Evolutionary conservation across 2,888 invertebrate species (phyloP), one percentile per base, ranked within the genome.

Genomic region (Eristalinus sepulchralis): DNA sequence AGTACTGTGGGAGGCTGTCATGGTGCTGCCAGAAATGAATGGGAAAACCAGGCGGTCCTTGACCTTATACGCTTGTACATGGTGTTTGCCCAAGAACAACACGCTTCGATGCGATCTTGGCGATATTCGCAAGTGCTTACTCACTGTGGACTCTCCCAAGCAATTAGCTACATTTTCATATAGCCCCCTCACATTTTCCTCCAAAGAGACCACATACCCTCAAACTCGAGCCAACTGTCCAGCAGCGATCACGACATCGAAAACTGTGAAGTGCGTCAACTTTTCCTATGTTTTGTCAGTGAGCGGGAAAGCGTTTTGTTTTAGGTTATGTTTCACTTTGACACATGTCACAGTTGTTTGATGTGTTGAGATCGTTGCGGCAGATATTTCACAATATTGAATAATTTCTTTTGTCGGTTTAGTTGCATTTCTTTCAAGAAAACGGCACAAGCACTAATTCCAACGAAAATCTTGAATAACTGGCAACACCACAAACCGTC

Each of bases 401-500:
- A 0, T 47, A 6, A 39, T 10, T 31, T 31, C 31, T 31, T 6
- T 4, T n/a, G n/a, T n/a, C n/a, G n/a, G n/a, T n/a, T n/a, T n/a
- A n/a, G n/a, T n/a, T n/a, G n/a, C n/a, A n/a, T n/a, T n/a, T n/a
- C n/a, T n/a, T n/a, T n/a, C n/a, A n/a, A 27, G 5, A 27, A 27
- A 27, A 27, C 27, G 27, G 27, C 27, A 27, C 27, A 27, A 3
- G 2, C 27, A 27, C 27, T 27, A 3, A 3, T 27, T 27, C 5
- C 27, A 3, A 27, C 8, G 17, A 24, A n/a, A 13, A 5, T 20
- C 9, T 10, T 0, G n/a, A 10, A 47, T 33, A 8, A 13, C 64
- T 82, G 85, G 85, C 66, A 85, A 82, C 13, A 27, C 64, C 33
- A 6, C 24, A 6, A 20, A 0, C 10, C 33, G 53, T 11, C 1